These are phyloP conservation scores for Anodontia alba DNA, from an alignment of 2,888 invertebrate species.

Conservation along the genomic window DNA sequence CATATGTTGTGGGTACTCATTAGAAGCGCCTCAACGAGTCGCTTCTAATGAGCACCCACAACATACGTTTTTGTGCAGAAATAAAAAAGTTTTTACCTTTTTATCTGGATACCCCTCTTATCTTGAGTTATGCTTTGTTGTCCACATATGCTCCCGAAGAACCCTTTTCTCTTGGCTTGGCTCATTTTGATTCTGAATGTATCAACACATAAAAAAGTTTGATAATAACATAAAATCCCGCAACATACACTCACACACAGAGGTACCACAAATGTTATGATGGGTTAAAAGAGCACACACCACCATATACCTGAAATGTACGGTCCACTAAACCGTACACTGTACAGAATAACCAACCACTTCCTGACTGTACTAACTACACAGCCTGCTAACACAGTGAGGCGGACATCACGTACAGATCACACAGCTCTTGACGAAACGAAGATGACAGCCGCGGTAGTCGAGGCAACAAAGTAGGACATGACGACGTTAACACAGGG, in stretches of 20 bases:
- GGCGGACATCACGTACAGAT: conserved; percentile 15
- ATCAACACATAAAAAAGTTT: too few species aligned
- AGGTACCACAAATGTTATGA: conserved; percentile 17
- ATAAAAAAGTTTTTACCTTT: too few species aligned
- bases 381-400: conserved; percentile 15
- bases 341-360: conserved; percentile 15
- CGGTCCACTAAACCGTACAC: background rate
- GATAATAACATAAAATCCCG: background rate
- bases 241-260: background rate
- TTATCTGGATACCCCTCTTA: too few species aligned
- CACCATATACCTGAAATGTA: conserved; percentile 17
- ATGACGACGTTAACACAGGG: conserved; percentile 15
- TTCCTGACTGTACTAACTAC: conserved; percentile 4
- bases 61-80: too few species aligned
- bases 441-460: conserved; percentile 18
- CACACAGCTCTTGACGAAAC: conserved; percentile 14
- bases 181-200: too few species aligned
- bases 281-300: conserved; percentile 24
- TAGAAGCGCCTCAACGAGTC: too few species aligned
- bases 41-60: too few species aligned
- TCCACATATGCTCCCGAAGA: too few species aligned
- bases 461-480: conserved; percentile 19
- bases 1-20: too few species aligned
- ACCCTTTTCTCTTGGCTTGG: too few species aligned
- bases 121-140: too few species aligned